phyloP scores from a whole-genome alignment of 2,888 invertebrate genomes.

The Spatulosminthurus flaviceps region DNA sequence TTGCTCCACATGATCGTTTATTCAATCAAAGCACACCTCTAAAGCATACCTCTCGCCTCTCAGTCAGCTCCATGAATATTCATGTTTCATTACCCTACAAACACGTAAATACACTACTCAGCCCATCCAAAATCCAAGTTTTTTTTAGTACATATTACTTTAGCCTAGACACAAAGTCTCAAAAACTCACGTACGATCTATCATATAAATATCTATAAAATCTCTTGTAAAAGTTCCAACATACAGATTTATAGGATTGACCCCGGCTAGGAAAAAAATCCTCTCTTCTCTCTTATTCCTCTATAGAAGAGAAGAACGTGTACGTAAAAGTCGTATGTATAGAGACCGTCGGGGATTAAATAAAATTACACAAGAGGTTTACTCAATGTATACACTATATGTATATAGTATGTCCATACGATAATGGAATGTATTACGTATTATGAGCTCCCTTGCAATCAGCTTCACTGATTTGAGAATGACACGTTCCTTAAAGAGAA shows the following conservation, averaged over 20 bases:
- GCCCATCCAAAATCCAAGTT: not conserved
- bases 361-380: not conserved
- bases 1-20: slow-evolving; percentile 40
- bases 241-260: too few species aligned
- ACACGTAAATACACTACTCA: slow-evolving; percentile 36
- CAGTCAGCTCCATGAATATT: slow-evolving; percentile 43
- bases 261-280: too few species aligned
- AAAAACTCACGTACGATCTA: too few species aligned
- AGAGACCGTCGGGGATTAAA: too few species aligned
- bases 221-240: too few species aligned
- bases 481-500: slow-evolving; percentile 42
- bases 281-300: too few species aligned
- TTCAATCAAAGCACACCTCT: slow-evolving; percentile 39
- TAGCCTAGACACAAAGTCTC: too few species aligned
- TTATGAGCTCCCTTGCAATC: not conserved
- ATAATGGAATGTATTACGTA: not conserved
- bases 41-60: too few species aligned
- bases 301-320: not conserved
- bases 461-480: slow-evolving; percentile 34
- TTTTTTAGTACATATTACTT: too few species aligned
- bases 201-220: too few species aligned
- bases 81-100: slow-evolving; percentile 43
- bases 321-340: too few species aligned
- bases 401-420: too few species aligned
- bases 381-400: not conserved